Percentiles rank a stretch among this genome's conserved stretches.
These are phyloP conservation scores for Plutella xylostella DNA, from an alignment of 2,888 invertebrate genomes.

Conservation along the genomic window DNA sequence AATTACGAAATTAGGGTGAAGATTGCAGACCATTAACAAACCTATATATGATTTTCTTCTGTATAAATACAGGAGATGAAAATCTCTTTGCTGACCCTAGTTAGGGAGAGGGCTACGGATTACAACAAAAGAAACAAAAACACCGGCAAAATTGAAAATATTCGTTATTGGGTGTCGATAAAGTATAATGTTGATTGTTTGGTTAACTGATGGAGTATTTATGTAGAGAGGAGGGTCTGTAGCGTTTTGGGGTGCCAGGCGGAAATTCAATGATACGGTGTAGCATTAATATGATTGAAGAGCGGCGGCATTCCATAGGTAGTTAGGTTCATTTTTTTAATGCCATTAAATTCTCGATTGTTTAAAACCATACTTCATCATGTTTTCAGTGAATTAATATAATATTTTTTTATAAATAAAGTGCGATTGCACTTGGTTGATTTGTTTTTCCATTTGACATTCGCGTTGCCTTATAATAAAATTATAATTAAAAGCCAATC, in stretches of 20 bases:
- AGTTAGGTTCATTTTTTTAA: too few relatives aligned
- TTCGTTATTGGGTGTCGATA: too few relatives aligned
- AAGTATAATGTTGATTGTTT: too few relatives aligned
- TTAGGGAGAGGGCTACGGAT: neutral
- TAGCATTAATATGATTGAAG: conserved; percentile 1
- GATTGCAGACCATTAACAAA: neutral
- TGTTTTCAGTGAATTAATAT: too few relatives aligned
- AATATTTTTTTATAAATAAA: too few relatives aligned
- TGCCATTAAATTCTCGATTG: too few relatives aligned
- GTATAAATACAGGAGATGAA: neutral
- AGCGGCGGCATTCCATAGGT: neutral
- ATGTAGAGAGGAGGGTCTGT: neutral
- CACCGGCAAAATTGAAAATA: neutral
- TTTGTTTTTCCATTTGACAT: too few relatives aligned
- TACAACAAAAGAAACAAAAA: conserved; percentile 1
- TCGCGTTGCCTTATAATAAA: too few relatives aligned
- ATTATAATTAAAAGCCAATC: too few relatives aligned
- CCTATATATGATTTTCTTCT: neutral
- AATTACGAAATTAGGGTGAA: too few relatives aligned
- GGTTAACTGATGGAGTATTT: conserved; percentile 2
- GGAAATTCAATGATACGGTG: conserved; percentile 30
- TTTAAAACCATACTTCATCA: too few relatives aligned
- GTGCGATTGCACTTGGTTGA: too few relatives aligned
- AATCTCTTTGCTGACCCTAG: conserved; percentile 2
- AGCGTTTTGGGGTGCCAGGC: conserved; percentile 18